Base-by-base conservation (phyloP, 23 tunicate species). In the Halocynthia aurantium region DNA sequence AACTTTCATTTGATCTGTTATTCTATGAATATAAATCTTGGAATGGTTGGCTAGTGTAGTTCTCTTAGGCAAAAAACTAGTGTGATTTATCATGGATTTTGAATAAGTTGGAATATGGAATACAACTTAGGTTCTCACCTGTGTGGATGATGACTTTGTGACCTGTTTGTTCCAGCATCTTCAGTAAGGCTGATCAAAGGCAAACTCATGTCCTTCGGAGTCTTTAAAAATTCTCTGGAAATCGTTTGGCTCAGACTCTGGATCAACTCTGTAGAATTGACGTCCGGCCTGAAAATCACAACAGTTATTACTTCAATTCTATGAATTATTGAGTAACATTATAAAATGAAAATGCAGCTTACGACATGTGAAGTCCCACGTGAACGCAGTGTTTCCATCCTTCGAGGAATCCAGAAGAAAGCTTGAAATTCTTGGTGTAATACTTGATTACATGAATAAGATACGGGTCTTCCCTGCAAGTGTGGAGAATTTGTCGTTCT, bases 381-480 rank as follows among this genome's bases (percentile, higher is more conserved):
- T 78, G 84, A 6, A 89, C 21, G 57, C 88, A 89, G 64, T 89
- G 96, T 62, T 89, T 84, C 96, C 96, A 89, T 13, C 84, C 88
- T 51, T 89, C 88, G 5, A 89, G 54, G 76, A 89, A 89, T 8
- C 77, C 79, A 6, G 85, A 82, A 21, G 96, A 84, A 10, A 89
- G 85, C 50, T 89, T 89, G 82, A 80, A 84, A 80, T 83, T 84
- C 54, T 84, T 89, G 21, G 96, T 84, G 88, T 84, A 89, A 75
- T 89, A 84, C 73, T 81, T 89, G 22, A 89, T 11, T 6, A 74
- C 88, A 57, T 89, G 96, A 17, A 89, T 68, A 8, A 89, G 70
- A 10, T 76, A 40, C 17, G 96, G 88, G 7, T 89, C 73, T 6
- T 80, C 84, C 13, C 96, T 77, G 66, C 96, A 89, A 8, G 80